Evolutionary conservation across 2,113 vertebrate genomes (phyloP).

Genomic region (Leuciscus idus): DNA sequence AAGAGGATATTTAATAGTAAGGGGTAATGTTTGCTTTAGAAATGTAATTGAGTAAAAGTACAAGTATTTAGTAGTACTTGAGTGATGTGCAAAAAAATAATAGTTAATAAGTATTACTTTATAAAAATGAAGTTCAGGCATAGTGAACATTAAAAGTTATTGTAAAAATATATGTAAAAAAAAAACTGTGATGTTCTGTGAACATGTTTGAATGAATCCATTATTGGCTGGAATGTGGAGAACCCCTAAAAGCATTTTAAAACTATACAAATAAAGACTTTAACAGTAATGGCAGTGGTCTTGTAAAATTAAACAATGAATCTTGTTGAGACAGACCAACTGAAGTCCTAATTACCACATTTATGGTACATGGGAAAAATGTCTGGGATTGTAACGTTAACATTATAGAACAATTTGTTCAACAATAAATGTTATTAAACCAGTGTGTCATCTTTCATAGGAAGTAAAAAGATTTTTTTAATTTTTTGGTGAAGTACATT

Average conservation of each 20-base stretch:
- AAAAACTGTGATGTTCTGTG: no score
- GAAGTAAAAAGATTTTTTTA: background rate
- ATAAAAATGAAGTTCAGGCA: no score
- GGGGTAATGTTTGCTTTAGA: no score
- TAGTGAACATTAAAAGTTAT: background rate
- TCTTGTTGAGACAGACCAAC: slow-evolving; percentile 51
- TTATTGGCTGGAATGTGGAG: background rate
- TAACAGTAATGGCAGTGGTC: slow-evolving; percentile 55
- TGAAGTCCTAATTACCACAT: slow-evolving; percentile 44
- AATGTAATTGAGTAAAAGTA: no score
- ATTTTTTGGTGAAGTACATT: slow-evolving; percentile 4
- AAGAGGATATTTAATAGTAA: no score
- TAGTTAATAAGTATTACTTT: no score
- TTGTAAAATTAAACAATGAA: slow-evolving; percentile 60
- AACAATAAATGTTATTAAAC: background rate
- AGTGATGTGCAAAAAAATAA: no score
- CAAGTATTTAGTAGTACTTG: no score
- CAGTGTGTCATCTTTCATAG: background rate
- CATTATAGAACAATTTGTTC: slow-evolving; percentile 1
- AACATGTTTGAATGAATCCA: no score
- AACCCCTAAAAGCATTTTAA: slow-evolving; percentile 8
- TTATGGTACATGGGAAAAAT: background rate
- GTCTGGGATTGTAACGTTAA: background rate
- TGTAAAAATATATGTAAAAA: background rate
- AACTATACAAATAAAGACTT: slow-evolving; percentile 45